Percentiles rank a stretch among this genome's conserved stretches.
phyloP scores from a whole-genome alignment of 2,797 vertebrate genomes.

The Myioborus miniatus region DNA sequence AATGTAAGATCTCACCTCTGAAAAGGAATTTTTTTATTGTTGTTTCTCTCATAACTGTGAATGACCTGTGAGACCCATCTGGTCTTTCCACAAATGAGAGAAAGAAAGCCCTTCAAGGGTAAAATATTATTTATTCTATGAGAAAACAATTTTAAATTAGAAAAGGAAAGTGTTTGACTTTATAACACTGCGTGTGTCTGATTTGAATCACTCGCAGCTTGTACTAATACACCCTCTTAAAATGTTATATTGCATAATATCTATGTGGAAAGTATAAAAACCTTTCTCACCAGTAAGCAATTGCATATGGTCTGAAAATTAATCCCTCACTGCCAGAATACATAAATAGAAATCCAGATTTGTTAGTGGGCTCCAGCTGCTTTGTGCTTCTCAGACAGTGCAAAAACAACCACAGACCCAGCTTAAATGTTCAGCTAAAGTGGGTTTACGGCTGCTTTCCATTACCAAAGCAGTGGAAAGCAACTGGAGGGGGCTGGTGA shows the following conservation, averaged over 20 bases:
- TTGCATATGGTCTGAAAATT: constrained; percentile 55
- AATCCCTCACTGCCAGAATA: constrained; percentile 53
- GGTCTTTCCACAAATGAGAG: constrained; percentile 68
- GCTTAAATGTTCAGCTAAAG: constrained; percentile 24
- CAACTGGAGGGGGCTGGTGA: background rate
- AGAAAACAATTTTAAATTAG: constrained; percentile 72
- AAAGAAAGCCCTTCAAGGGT: constrained; percentile 67
- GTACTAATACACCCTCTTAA: constrained; percentile 62
- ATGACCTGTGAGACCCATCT: constrained; percentile 72
- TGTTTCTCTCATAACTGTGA: constrained; percentile 69
- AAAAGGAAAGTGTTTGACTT: constrained; percentile 63
- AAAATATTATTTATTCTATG: constrained; percentile 71
- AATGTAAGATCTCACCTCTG: constrained; percentile 67
- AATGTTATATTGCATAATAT: constrained; percentile 63
- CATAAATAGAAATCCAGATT: constrained; percentile 57
- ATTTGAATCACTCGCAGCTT: constrained; percentile 62
- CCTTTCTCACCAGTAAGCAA: constrained; percentile 64
- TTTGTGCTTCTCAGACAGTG: constrained; percentile 26
- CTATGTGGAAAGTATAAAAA: constrained; percentile 58
- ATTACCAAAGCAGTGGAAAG: constrained; percentile 28
- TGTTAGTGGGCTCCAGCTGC: constrained; percentile 45
- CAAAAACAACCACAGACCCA: constrained; percentile 14
- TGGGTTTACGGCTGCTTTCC: background rate
- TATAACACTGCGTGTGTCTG: constrained; percentile 48
- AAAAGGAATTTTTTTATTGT: constrained; percentile 35